Evolutionary conservation across 2,888 invertebrate genomes (phyloP), one percentile per base, ranked within the genome.

Genomic region (Bursaphelenchus okinawaensis): DNA sequence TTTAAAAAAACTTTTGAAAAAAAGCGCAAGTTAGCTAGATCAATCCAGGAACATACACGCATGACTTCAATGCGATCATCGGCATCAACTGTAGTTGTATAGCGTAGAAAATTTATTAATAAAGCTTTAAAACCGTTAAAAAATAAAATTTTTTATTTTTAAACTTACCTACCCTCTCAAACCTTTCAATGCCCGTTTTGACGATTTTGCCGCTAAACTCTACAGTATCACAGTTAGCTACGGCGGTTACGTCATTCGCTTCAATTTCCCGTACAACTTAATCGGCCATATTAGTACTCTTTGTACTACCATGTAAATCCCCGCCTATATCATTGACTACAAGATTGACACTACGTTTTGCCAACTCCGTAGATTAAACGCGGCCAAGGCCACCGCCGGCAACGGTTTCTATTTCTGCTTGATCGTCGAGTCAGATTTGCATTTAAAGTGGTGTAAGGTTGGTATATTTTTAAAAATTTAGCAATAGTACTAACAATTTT

Each of bases 241-340:
- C 93, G 31, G 85, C 85, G 74, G 88, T 88, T 31, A 96, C 96
- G 75, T 96, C 95, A 88, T 83, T 80, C 74, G 86, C 85, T 75
- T 86, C 87, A 75, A 94, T 94, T 87, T 93, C 92, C 60, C 90
- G 86, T 0, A 96, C 96, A 56, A 98, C 96, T 60, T 78, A 76
- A 62, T 81, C 81, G 22, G 81, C 81, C 75, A 76, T 76, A 7
- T 72, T 73, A 28, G 74, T 73, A 22, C 75, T 75, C 16, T 12
- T n/a, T 3, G 40, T 16, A 71, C 88, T 89, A 40, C 93, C 93
- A 81, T 90, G 90, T 6, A 94, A 94, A 80, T 83, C 84, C 54
- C 93, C 91, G 28, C 98, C 98, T 67, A 98, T 87, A 84, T 98
- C 98, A 84, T 98, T 98, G 0, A 98, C 95, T 27, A 98, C 92